Conservation (phyloP, 2,888 invertebrate genomes). For the Steinernema hermaphroditum region DNA sequence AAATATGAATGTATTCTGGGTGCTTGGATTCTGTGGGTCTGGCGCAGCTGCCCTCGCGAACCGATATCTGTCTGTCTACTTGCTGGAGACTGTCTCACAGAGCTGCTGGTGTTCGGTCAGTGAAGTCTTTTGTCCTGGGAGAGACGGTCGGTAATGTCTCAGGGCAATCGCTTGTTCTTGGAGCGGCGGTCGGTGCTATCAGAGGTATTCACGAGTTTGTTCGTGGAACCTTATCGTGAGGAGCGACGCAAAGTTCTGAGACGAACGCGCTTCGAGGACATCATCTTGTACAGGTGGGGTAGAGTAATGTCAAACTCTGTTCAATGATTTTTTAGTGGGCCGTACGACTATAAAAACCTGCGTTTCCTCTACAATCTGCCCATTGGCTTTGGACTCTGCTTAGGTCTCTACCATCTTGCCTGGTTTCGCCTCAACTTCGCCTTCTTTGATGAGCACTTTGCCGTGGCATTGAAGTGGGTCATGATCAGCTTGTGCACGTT, state of each 20-base stretch:
- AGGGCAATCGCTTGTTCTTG: too few species aligned
- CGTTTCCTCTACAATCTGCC: constrained; percentile 52
- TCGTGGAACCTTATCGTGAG: constrained; percentile 30
- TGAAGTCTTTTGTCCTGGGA: too few species aligned
- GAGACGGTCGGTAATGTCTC: too few species aligned
- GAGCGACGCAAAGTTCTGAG: neutral
- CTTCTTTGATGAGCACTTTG: constrained; percentile 46
- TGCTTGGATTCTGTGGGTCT: too few species aligned
- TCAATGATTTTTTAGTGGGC: constrained; percentile 45
- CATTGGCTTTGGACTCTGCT: constrained; percentile 51
- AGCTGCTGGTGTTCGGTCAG: too few species aligned
- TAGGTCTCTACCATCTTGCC: constrained; percentile 51
- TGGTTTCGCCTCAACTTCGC: constrained; percentile 62
- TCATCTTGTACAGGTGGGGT: constrained; percentile 30
- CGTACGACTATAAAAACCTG: constrained; percentile 51
- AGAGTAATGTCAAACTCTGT: neutral
- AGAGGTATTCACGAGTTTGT: too few species aligned
- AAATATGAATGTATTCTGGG: too few species aligned
- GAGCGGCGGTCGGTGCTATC: too few species aligned
- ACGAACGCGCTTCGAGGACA: constrained; percentile 11
- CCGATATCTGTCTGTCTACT: too few species aligned
- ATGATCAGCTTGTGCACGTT: constrained; percentile 49
- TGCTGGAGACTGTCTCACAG: too few species aligned
- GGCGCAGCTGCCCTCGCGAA: too few species aligned
- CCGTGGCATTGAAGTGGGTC: constrained; percentile 45